A percentile compares a stretch with the other conserved stretches of the same genome.
These are phyloP conservation scores for Xiphophorus birchmanni DNA, from an alignment of 2,797 vertebrate genomes.

Conservation along the genomic window DNA sequence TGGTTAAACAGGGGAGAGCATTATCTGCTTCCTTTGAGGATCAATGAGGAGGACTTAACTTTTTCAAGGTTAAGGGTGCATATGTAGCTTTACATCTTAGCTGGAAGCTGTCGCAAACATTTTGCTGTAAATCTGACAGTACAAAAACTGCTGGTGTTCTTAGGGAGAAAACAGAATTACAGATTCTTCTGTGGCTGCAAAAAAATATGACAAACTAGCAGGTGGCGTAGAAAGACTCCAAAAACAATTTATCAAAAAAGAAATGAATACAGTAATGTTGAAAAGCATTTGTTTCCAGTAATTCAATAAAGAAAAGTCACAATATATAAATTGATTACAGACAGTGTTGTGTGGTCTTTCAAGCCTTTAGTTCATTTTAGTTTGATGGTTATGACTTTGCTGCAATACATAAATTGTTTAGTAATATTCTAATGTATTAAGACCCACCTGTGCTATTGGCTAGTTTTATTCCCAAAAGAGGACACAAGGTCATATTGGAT, in stretches of 20 bases:
- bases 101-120: slow-evolving; percentile 41
- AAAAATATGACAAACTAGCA: neutral
- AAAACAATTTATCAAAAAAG: neutral
- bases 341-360: neutral
- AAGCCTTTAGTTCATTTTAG: neutral
- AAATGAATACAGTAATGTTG: neutral
- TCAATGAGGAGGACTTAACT: slow-evolving; percentile 59
- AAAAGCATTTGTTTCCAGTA: neutral
- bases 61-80: slow-evolving; percentile 39
- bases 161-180: neutral
- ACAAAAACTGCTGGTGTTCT: neutral
- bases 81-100: slow-evolving; percentile 41
- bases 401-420: neutral
- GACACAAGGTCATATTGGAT: slow-evolving; percentile 16
- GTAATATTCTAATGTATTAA: neutral
- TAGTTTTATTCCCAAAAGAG: neutral
- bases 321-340: neutral
- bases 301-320: neutral
- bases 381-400: neutral
- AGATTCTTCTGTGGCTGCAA: neutral
- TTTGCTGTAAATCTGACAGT: neutral
- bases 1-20: slow-evolving; percentile 67
- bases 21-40: slow-evolving; percentile 66
- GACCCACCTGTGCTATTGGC: neutral
- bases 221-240: neutral